These are phyloP conservation scores for Notolabrus celidotus DNA, from an alignment of 2,797 vertebrate species.

Conservation along the genomic window DNA sequence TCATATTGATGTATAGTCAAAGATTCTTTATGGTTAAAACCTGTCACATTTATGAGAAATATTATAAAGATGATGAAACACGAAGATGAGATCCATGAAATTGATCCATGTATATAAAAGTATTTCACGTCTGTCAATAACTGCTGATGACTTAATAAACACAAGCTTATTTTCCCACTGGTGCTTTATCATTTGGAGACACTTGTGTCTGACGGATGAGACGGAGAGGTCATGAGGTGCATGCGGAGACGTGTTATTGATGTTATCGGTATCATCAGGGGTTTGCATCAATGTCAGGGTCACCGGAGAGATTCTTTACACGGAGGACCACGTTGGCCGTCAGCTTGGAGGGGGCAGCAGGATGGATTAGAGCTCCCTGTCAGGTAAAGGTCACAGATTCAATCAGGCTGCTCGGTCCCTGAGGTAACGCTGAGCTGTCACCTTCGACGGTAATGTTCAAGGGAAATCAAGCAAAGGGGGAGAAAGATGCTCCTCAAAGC, in stretches of 20 bases:
- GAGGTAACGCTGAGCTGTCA: not conserved
- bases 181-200: not conserved
- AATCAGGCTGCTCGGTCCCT: conserved; percentile 7
- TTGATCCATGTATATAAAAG: not conserved
- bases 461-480: not conserved
- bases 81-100: conserved; percentile 16
- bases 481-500: not conserved
- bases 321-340: not conserved
- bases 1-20: conserved; percentile 3
- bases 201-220: no score
- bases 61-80: not conserved
- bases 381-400: conserved; percentile 38
- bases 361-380: conserved; percentile 9
- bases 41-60: conserved; percentile 8
- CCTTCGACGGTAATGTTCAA: not conserved
- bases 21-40: conserved; percentile 5
- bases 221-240: not conserved
- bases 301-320: not conserved
- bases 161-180: conserved; percentile 12
- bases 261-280: not conserved
- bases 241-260: not conserved
- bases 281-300: conserved; percentile 4
- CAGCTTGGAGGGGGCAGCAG: conserved; percentile 5
- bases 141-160: conserved; percentile 15
- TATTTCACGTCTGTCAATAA: conserved; percentile 22